Conservation (phyloP, 2,888 invertebrate species). For the Perdita meconis region DNA sequence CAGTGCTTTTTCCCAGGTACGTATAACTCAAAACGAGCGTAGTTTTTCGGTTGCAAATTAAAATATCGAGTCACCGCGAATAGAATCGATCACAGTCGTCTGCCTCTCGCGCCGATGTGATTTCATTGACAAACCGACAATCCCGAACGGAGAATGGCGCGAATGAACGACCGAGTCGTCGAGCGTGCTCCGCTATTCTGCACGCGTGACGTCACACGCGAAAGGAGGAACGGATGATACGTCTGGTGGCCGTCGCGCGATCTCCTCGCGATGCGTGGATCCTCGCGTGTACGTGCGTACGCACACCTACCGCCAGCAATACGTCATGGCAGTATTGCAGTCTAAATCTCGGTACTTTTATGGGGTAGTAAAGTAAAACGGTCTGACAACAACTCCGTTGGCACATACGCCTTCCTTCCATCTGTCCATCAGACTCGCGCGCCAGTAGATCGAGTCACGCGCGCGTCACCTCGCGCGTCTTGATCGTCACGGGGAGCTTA, state of each 20-base stretch:
- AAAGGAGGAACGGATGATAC: slow-evolving; percentile 51
- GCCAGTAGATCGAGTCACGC: slow-evolving; percentile 59
- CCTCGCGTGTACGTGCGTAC: slow-evolving; percentile 33
- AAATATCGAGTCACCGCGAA: too few species aligned
- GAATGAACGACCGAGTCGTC: slow-evolving; percentile 6
- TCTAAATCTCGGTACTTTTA: slow-evolving; percentile 84
- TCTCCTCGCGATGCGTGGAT: slow-evolving; percentile 24
- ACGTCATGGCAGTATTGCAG: slow-evolving; percentile 82
- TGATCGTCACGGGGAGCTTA: slow-evolving; percentile 42
- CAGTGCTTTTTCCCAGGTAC: too few species aligned
- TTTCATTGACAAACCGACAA: neutral
- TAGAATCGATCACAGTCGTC: neutral
- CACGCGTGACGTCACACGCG: slow-evolving; percentile 44
- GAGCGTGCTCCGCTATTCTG: slow-evolving; percentile 4
- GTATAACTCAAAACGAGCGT: too few species aligned
- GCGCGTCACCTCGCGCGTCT: slow-evolving; percentile 32
- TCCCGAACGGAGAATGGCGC: neutral
- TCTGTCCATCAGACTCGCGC: slow-evolving; percentile 61
- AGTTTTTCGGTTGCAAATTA: too few species aligned
- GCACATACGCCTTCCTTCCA: slow-evolving; percentile 72
- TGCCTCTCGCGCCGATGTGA: neutral
- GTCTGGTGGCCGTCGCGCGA: slow-evolving; percentile 58
- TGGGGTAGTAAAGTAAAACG: slow-evolving; percentile 84
- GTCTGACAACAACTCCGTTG: slow-evolving; percentile 81
- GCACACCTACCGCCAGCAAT: slow-evolving; percentile 67